Conservation (phyloP, 2,797 vertebrate species). For the Capromys pilorides region DNA sequence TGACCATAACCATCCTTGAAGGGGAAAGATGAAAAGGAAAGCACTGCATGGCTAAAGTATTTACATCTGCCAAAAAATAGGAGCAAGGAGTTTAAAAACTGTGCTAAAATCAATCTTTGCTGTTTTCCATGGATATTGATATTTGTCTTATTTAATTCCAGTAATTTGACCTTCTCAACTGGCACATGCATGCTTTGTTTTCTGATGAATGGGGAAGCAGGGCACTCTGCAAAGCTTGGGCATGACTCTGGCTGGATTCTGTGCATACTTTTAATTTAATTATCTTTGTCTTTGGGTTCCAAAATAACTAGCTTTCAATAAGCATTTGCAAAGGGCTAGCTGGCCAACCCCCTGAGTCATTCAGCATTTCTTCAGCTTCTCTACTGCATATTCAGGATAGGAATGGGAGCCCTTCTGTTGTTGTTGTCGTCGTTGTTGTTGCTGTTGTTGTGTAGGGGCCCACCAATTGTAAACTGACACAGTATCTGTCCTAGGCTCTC, state of each 20-base stretch:
- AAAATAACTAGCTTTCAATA: conserved; percentile 57
- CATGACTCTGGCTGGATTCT: conserved; percentile 5
- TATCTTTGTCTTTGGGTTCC: conserved; percentile 65
- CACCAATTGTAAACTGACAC: neutral
- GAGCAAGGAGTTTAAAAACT: neutral
- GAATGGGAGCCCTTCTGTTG: neutral
- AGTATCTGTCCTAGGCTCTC: neutral
- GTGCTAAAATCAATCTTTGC: neutral
- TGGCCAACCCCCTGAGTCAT: conserved; percentile 32
- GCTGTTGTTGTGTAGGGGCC: neutral
- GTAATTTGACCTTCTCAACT: conserved; percentile 47
- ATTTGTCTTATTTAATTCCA: conserved; percentile 53
- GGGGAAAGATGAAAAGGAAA: neutral
- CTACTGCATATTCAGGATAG: neutral
- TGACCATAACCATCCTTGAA: neutral
- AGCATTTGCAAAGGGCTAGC: conserved; percentile 50
- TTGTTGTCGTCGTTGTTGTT: no score
- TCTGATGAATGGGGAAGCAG: conserved; percentile 51
- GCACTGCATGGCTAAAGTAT: neutral
- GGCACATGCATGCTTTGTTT: neutral
- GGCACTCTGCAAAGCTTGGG: conserved; percentile 52
- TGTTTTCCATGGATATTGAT: conserved; percentile 18
- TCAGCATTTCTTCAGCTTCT: neutral
- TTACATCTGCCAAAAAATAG: neutral
- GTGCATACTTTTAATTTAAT: conserved; percentile 65